A percentile compares a stretch with the other conserved stretches of the same genome.
These are phyloP conservation scores for Anableps anableps DNA, from an alignment of 2,797 vertebrate species.

Conservation along the genomic window DNA sequence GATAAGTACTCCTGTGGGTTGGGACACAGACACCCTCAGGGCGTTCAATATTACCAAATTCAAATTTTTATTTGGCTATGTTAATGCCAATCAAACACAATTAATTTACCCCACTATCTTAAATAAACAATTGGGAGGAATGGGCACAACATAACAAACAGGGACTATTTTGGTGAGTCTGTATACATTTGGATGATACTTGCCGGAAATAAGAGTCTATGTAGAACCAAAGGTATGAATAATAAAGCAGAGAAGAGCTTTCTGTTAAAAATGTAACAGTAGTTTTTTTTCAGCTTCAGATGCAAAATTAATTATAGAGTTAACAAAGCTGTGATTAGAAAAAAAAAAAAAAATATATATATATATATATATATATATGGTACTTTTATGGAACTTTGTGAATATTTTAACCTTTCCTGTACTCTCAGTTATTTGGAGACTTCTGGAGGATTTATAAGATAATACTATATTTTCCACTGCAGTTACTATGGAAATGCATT, in stretches of 20 bases:
- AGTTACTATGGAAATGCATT: neutral
- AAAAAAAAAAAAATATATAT: neutral
- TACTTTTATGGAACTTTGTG: neutral
- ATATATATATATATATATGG: no score
- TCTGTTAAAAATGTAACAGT: neutral
- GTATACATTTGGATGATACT: conserved; percentile 14
- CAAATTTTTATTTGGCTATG: conserved; percentile 77
- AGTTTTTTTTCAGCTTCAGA: neutral
- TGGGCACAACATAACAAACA: conserved; percentile 6
- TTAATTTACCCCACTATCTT: conserved; percentile 64
- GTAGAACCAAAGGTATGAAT: neutral
- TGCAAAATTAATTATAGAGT: neutral
- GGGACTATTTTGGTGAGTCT: conserved; percentile 14
- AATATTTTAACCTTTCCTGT: neutral
- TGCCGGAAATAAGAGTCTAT: neutral
- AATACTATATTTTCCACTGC: neutral
- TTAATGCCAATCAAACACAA: conserved; percentile 77
- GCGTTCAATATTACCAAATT: conserved; percentile 71
- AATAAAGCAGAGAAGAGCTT: neutral
- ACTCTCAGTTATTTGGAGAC: neutral
- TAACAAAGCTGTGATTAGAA: neutral
- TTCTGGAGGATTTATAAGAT: neutral
- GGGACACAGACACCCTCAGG: conserved; percentile 65
- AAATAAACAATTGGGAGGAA: conserved; percentile 60
- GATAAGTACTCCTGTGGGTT: conserved; percentile 77